phyloP scores from a whole-genome alignment of 2,888 invertebrate genomes.

The Volucella inflata region DNA sequence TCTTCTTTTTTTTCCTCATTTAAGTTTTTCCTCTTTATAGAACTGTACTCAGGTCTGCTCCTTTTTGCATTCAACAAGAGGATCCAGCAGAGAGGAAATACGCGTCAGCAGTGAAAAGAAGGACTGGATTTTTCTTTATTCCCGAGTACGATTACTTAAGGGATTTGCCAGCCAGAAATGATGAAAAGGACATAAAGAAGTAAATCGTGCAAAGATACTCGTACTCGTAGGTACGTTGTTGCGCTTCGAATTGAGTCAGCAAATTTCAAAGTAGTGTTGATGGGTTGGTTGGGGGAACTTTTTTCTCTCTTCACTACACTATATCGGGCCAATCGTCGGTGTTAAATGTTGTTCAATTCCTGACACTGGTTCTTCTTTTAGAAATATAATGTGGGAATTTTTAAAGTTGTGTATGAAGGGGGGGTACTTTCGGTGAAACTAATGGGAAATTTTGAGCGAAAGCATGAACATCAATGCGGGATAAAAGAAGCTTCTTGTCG shows the following conservation, averaged over 20 bases:
- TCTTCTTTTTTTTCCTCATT: slow-evolving; percentile 16
- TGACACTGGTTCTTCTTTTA: too few relatives aligned
- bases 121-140: slow-evolving; percentile 42
- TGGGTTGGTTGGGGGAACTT: slow-evolving; percentile 3
- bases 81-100: slow-evolving; percentile 31
- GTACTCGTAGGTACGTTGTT: too few relatives aligned
- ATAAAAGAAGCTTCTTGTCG: slow-evolving; percentile 10
- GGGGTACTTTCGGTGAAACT: too few relatives aligned
- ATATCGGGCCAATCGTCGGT: too few relatives aligned
- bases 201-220: slow-evolving; percentile 74
- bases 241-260: slow-evolving; percentile 66
- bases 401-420: too few relatives aligned
- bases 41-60: too few relatives aligned
- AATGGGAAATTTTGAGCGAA: background rate
- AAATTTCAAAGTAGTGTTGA: slow-evolving; percentile 32
- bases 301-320: slow-evolving; percentile 12
- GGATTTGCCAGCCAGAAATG: slow-evolving; percentile 74
- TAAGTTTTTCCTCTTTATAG: background rate
- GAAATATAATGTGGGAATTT: too few relatives aligned
- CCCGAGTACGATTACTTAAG: slow-evolving; percentile 75
- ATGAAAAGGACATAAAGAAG: slow-evolving; percentile 73
- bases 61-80: slow-evolving; percentile 69
- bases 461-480: slow-evolving; percentile 4
- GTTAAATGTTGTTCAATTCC: too few relatives aligned
- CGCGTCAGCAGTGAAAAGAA: slow-evolving; percentile 28